phyloP scores from a whole-genome alignment of 2,797 vertebrate genomes.

The Cuculus canorus region DNA sequence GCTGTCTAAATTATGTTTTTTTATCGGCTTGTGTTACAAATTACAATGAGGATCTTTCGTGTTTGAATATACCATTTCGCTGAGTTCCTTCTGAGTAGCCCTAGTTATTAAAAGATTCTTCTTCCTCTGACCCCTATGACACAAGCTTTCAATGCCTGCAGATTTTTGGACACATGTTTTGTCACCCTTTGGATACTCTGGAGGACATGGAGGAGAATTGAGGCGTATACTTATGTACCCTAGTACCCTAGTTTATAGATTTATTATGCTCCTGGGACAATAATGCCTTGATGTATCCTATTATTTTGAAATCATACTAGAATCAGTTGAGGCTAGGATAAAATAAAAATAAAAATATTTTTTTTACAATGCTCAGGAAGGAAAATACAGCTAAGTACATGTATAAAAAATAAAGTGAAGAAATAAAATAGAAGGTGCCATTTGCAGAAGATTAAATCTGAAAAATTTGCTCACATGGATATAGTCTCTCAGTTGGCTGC shows the following conservation, averaged over 20 bases:
- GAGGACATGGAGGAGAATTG: slow-evolving; percentile 40
- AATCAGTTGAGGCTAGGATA: not conserved
- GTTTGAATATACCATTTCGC: not conserved
- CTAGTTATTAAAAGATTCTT: slow-evolving; percentile 45
- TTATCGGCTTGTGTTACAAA: not conserved
- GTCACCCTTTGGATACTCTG: slow-evolving; percentile 40
- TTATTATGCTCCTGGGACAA: slow-evolving; percentile 46
- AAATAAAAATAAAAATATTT: not conserved
- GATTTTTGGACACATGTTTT: slow-evolving; percentile 34
- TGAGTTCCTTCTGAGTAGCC: slow-evolving; percentile 8
- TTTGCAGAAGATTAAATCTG: not conserved
- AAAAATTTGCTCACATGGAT: not conserved
- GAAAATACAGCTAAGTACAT: not conserved
- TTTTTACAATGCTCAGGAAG: not conserved
- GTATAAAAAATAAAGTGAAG: not conserved
- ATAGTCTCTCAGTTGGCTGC: not conserved
- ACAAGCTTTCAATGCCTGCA: slow-evolving; percentile 51
- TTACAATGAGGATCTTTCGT: not conserved
- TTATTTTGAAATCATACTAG: slow-evolving; percentile 38
- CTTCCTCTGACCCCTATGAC: slow-evolving; percentile 48
- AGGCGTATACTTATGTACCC: slow-evolving; percentile 48
- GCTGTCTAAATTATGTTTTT: not conserved
- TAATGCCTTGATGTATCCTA: not conserved
- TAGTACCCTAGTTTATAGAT: slow-evolving; percentile 48
- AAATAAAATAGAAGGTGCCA: not conserved